Evolutionary conservation across 2,888 invertebrate species (phyloP), one percentile per base, ranked within the genome.

Genomic region (Parnassius mnemosyne): DNA sequence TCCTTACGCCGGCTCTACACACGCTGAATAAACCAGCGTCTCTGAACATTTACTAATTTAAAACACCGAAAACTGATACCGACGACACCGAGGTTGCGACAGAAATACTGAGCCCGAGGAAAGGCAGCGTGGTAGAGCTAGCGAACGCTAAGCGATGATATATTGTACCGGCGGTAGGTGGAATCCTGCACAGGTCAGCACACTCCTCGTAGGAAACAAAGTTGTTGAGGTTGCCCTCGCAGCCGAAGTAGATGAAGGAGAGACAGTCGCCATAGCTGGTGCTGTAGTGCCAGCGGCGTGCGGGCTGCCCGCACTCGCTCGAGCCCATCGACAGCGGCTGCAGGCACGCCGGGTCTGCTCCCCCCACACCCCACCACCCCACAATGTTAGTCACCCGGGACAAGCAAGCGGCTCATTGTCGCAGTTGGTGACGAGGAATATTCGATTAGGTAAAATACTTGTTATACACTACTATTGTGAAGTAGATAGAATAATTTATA

Each of bases 181-280:
- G 61, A 61, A 66, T 70, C 66, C 69, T 69, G 81, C 90, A 89
- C 73, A 69, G 68, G 57, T 56, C 58, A 60, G 93, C 85, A 86
- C 97, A 97, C 76, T 94, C 93, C 74, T 94, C 93, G 86, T 93
- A 94, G 61, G 94, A 93, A 81, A 89, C 93, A 93, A 97, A 97
- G 92, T 95, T 95, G 92, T 98, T 98, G 77, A 93, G 93, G 87
- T 96, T 97, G 75, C 97, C 97, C 68, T 94, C 95, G 87, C 97
- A 98, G 87, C 98, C 97, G 69, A 94, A 93, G 92, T 95, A 98
- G 77, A 95, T 93, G 90, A 98, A 98, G 61, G 94, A 92, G 69
- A 94, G 85, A 86, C 98, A 98, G 76, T 94, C 94, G 70, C 93
- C 94, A 70, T 92, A 89, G 57, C 89, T 88, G 68, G 93, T 92